A percentile compares a stretch with the other conserved stretches of the same genome.
These are phyloP conservation scores for Vollenhovia emeryi DNA, from an alignment of 1,140 invertebrate species.

Conservation along the genomic window DNA sequence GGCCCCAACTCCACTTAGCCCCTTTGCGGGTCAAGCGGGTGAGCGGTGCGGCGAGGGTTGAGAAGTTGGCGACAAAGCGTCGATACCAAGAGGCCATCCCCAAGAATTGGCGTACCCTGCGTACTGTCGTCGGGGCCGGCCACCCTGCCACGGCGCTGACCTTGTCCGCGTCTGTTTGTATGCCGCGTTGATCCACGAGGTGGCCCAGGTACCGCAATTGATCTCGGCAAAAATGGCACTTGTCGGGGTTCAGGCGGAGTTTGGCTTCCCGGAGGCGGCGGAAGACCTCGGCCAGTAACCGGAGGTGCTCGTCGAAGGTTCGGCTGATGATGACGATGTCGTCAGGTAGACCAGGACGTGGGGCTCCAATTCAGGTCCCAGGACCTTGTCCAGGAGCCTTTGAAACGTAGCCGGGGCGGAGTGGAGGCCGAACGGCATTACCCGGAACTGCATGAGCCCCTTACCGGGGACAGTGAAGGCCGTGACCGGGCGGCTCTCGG, in stretches of 20 bases:
- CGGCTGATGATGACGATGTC: neutral
- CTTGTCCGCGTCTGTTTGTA: conserved; percentile 78
- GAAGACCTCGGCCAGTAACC: conserved; percentile 57
- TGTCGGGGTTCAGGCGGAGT: conserved; percentile 65
- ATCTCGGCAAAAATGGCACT: conserved; percentile 62
- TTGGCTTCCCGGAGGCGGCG: conserved; percentile 36
- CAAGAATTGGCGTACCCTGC: conserved; percentile 81
- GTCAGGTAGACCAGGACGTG: neutral
- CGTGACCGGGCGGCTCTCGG: neutral
- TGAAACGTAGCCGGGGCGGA: neutral
- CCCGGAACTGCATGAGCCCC: neutral
- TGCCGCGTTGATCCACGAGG: conserved; percentile 71
- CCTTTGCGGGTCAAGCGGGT: conserved; percentile 76
- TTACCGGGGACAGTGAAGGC: neutral
- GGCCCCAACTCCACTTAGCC: conserved; percentile 68
- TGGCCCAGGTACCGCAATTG: conserved; percentile 71
- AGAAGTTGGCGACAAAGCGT: conserved; percentile 77
- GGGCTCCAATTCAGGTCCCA: neutral
- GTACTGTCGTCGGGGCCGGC: conserved; percentile 74
- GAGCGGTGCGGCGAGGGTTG: conserved; percentile 71
- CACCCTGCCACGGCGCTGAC: conserved; percentile 71
- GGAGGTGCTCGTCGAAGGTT: conserved; percentile 62
- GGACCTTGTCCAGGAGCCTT: neutral
- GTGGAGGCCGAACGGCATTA: neutral
- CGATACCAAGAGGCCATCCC: conserved; percentile 82